Base-by-base conservation (phyloP, 2,113 vertebrate genomes). In the Thinocorus orbignyianus region DNA sequence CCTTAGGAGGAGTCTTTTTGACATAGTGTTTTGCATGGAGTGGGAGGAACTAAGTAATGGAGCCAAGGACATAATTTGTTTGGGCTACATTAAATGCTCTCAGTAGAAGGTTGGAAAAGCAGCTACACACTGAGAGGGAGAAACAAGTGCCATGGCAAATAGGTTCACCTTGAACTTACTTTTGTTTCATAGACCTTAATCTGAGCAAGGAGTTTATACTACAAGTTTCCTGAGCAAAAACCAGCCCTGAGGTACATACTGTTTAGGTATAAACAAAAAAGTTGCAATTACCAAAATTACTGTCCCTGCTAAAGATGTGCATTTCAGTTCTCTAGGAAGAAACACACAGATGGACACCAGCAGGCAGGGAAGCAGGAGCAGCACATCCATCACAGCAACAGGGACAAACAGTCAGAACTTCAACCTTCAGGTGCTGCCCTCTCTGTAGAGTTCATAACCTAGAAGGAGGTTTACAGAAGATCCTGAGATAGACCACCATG, bases 31-130 rank as follows among this genome's bases (percentile, higher is more conserved):
- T 94, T 89, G n/a, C 54, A 42, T 20, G 46, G 24, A 91, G 24
- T 35, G 42, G 31, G 42, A 90, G 58, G 68, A 92, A 68, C 66
- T 60, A 70, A 69, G 49, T 51, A 81, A 73, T 11, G 22, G 71
- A 94, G 66, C 84, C 92, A 91, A 86, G 39, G 41, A 61, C 20
- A n/a, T 81, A 88, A 96, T 80, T 93, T 62, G 92, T 69, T 62
- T 42, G 55, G 42, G 26, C 79, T 85, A 69, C 25, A 24, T 60
- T 70, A 81, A 91, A 88, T 51, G 41, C 71, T 88, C 35, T 86
- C 54, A 62, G 68, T 22, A 49, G 73, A 95, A 92, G 42, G 33
- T 9, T 84, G 66, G 55, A 88, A 90, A 94, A 70, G 52, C 74
- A 91, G 44, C 46, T 69, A 24, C 18, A 33, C 9, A n/a, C 3